These are phyloP conservation scores for Pseudorhiza aurosa DNA, from an alignment of 30 jellyfish, hydroid and myxozoan species.

Conservation along the genomic window DNA sequence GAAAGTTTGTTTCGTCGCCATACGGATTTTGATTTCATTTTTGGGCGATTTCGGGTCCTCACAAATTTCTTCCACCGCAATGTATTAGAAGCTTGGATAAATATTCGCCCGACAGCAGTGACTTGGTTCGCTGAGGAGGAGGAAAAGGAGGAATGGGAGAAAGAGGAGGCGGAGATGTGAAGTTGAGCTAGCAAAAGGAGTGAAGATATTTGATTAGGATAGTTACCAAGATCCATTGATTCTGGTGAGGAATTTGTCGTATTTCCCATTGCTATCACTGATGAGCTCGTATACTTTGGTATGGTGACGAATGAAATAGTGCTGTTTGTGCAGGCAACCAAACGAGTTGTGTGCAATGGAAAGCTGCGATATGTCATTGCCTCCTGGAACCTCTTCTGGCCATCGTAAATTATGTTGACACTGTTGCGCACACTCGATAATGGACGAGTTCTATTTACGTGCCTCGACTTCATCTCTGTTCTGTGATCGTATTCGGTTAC, in stretches of 20 bases:
- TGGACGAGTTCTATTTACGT: not conserved
- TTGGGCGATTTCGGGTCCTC: too few species aligned
- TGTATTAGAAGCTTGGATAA: too few species aligned
- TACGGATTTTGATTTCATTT: too few species aligned
- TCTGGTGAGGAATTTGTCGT: conserved; percentile 1
- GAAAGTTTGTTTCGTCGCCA: too few species aligned
- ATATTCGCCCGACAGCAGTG: too few species aligned
- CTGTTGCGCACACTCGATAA: not conserved
- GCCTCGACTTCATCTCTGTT: not conserved
- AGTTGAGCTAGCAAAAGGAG: too few species aligned
- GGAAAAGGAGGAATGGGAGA: too few species aligned
- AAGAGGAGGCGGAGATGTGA: too few species aligned
- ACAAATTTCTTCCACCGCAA: too few species aligned
- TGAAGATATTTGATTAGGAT: too few species aligned
- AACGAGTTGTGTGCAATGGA: not conserved
- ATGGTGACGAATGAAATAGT: not conserved
- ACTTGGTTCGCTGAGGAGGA: too few species aligned
- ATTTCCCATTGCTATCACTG: not conserved
- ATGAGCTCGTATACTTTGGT: not conserved
- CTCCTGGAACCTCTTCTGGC: not conserved
- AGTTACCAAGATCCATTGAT: not conserved
- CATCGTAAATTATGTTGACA: not conserved
- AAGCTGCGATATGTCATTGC: not conserved
- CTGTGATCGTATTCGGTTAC: too few species aligned
- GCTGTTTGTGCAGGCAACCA: not conserved